Percentiles rank a stretch among this genome's conserved stretches.
phyloP scores from a whole-genome alignment of 2,797 vertebrate species.

The Lateolabrax maculatus region DNA sequence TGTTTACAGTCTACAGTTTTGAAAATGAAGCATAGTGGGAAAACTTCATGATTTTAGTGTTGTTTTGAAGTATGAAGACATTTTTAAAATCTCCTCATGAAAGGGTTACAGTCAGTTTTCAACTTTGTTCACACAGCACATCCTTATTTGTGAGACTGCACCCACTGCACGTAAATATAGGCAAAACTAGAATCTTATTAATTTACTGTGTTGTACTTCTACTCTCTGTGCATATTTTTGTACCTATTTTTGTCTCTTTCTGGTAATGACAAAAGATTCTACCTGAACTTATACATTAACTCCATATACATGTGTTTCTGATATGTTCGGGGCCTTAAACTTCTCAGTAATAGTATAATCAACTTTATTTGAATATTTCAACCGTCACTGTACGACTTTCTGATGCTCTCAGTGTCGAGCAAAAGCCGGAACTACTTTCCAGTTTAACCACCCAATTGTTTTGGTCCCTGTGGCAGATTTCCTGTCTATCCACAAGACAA shows the following conservation, averaged over 20 bases:
- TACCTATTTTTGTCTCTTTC: neutral
- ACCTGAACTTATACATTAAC: neutral
- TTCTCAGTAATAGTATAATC: too few species aligned
- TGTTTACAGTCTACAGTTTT: too few species aligned
- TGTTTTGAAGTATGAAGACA: neutral
- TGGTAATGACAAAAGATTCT: neutral
- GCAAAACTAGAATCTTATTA: neutral
- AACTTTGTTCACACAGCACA: neutral
- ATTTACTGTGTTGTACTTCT: neutral
- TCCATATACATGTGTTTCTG: neutral
- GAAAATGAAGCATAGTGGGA: neutral
- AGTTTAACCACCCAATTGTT: neutral
- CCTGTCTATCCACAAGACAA: neutral
- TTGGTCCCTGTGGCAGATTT: neutral
- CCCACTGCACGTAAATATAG: neutral
- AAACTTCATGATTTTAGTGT: neutral
- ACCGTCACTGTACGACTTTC: neutral
- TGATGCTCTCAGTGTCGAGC: neutral
- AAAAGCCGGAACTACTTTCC: neutral
- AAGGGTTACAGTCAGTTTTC: neutral
- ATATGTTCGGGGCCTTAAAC: too few species aligned
- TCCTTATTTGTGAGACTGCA: neutral
- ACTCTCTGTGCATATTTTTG: neutral
- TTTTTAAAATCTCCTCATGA: too few species aligned
- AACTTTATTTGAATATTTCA: too few species aligned